These are phyloP conservation scores for Sinotaia quadrata DNA, from an alignment of 2,888 invertebrate genomes.

Conservation along the genomic window DNA sequence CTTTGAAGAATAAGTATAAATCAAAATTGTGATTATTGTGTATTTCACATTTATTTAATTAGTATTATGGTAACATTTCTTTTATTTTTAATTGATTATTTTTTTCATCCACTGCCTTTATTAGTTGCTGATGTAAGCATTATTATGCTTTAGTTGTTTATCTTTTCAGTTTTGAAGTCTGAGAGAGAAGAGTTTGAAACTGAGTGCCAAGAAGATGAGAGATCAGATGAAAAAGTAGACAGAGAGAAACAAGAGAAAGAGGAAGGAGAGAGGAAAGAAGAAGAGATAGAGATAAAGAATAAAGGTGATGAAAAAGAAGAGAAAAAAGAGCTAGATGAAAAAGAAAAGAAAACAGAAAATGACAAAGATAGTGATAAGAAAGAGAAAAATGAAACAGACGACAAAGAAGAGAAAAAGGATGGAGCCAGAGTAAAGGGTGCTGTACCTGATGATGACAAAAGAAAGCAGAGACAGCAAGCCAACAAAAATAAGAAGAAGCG, in stretches of 20 bases:
- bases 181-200: not conserved
- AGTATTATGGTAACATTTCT: too few species aligned
- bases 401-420: not conserved
- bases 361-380: not conserved
- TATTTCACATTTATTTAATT: too few species aligned
- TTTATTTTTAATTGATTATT: too few species aligned
- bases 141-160: not conserved
- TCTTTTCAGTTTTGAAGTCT: not conserved
- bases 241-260: not conserved
- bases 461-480: not conserved
- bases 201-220: not conserved
- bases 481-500: slow-evolving; percentile 24
- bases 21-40: too few species aligned
- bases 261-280: too few species aligned
- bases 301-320: not conserved
- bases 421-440: not conserved
- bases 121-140: too few species aligned
- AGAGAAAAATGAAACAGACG: not conserved
- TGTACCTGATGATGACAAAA: slow-evolving; percentile 1
- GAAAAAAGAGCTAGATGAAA: not conserved
- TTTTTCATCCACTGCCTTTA: too few species aligned
- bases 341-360: not conserved
- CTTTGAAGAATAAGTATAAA: too few species aligned
- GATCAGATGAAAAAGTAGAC: not conserved
- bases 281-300: not conserved